phyloP scores from a whole-genome alignment of 92 coral and sea anemone species.

The Phenganax marumi region DNA sequence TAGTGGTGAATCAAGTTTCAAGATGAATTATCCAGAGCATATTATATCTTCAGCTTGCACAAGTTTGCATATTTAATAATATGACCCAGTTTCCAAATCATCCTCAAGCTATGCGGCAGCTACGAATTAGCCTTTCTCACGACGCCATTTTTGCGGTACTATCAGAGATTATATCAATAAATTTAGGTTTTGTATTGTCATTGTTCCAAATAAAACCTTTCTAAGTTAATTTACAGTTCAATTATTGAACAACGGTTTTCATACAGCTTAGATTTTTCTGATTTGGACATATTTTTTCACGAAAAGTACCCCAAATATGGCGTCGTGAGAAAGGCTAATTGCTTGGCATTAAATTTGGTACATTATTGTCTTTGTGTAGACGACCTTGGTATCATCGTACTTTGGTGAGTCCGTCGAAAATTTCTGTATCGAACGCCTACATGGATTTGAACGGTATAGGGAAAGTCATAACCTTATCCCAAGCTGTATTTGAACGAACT shows the following conservation, averaged over 20 bases:
- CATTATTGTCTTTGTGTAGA: conserved; percentile 33
- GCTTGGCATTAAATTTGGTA: neutral
- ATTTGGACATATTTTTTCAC: too few relatives aligned
- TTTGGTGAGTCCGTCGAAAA: conserved; percentile 85
- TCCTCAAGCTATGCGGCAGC: too few relatives aligned
- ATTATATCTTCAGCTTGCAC: neutral
- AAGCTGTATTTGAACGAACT: conserved; percentile 82
- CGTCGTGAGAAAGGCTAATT: neutral
- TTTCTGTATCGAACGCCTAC: conserved; percentile 93
- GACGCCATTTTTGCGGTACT: too few relatives aligned
- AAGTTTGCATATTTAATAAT: neutral
- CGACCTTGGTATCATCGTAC: conserved; percentile 98
- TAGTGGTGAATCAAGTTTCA: neutral
- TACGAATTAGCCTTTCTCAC: too few relatives aligned
- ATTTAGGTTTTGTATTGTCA: too few relatives aligned
- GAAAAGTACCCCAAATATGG: too few relatives aligned
- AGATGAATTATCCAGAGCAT: neutral
- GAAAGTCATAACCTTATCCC: conserved; percentile 88
- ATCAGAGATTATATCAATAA: too few relatives aligned
- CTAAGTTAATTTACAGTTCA: too few relatives aligned
- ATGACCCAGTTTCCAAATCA: too few relatives aligned
- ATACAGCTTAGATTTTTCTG: too few relatives aligned
- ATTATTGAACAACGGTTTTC: too few relatives aligned
- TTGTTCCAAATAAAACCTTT: too few relatives aligned
- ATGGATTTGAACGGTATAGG: conserved; percentile 97